Base-by-base conservation (phyloP, 2,113 vertebrate genomes). In the Dipodomys ordii region DNA sequence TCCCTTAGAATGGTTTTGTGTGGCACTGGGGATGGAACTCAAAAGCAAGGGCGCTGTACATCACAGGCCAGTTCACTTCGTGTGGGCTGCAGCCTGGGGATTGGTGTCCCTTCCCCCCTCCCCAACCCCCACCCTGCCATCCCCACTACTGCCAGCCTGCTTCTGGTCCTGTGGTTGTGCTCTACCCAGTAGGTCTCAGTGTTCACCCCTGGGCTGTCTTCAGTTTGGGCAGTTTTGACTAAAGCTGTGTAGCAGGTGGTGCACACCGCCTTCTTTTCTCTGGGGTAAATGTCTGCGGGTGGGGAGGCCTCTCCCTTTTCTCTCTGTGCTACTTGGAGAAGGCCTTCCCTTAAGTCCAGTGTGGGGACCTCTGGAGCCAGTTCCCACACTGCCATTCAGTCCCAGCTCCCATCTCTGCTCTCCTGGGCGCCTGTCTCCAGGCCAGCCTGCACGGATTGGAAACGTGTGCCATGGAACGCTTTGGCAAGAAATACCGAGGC, bases 141-240 rank as follows among this genome's bases (percentile, higher is more conserved):
- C 35, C 88, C 72, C 30, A 78, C 30, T 7, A n/a, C 28, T 1
- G 64, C 23, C 10, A 28, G n/a, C 16, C 20, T 3, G 8, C 25
- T 0, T n/a, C 69, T 64, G 2, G 1, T 19, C 1, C 0, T 6
- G 0, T 0, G 30, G 8, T 0, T 0, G 44, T 15, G 53, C 53
- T 13, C 16, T 57, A 16, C 53, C 16, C 15, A 13, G 15, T 13
- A 15, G 53, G 15, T 57, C 53, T 57, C 53, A 53, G 49, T 11
- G 12, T 13, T 62, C 60, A 62, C 60, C 60, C 5, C 60, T 62
- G 60, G 60, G 60, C 19, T 65, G 49, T 53, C n/a, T 68, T 83
- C 13, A 18, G 4, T 53, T 13, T 2, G 30, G 62, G 49, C 89
- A 53, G 28, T 79, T 73, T 64, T 46, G 73, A 71, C 7, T 88